Evolutionary conservation across 2,888 invertebrate species (phyloP), one percentile per base, ranked within the genome.

Genomic region (Calameuta pallipes): DNA sequence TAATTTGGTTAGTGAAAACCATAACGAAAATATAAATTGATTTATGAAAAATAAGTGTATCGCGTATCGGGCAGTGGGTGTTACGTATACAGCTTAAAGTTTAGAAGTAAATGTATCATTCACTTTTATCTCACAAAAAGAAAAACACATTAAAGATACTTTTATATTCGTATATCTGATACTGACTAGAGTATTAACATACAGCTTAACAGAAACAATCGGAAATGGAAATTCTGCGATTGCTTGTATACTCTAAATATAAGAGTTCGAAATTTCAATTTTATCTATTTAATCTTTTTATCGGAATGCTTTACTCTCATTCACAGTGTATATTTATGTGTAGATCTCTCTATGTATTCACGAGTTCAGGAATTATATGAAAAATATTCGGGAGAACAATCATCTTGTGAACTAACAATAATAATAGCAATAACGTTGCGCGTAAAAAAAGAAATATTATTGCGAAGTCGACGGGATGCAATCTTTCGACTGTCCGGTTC

Each of bases 401-500:
- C 9, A 56, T 56, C 56, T 56, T 56, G 23, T 56, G 56, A 56
- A 56, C 56, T 56, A 56, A 56, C 23, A 23, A 15, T 15, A 41
- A 23, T 23, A 23, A 56, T 56, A 56, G 56, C 9, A 56, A 56
- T 56, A 56, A 56, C 23, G 56, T 56, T 56, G 6, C 23, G 9
- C 2, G 56, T 56, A 56, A 23, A 75, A 83, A 79, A 82, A 79
- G 15, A 70, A 35, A 35, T 78, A 36, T 83, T 80, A 84, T 75
- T 75, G 79, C 6, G 86, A 82, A 36, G 82, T 82, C 12, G 85
- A 82, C 41, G 83, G 80, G 30, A 80, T 15, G 13, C 78, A 77
- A 37, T 85, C 85, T 1, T 84, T 84, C 4, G 83, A 41, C 2
- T 81, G 81, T 78, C 78, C 85, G 31, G 71, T 81, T 41, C 83